phyloP scores from a whole-genome alignment of 2,888 invertebrate species.

The Adineta ricciae region DNA sequence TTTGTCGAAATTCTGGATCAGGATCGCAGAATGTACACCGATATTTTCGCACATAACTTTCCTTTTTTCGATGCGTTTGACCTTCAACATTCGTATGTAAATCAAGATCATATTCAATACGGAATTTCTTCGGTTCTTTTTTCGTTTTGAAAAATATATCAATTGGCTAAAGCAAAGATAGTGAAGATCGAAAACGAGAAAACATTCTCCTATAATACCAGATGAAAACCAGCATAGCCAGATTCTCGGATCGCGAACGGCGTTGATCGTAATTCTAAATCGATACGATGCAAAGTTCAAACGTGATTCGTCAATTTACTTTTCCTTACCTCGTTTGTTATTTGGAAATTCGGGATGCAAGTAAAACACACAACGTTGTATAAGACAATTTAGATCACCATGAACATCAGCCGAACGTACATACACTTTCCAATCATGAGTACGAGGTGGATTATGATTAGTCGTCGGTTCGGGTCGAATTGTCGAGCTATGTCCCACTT shows the following conservation, averaged over 20 bases:
- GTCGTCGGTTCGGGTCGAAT: not conserved
- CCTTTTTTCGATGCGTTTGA: not conserved
- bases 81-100: not conserved
- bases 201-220: not conserved
- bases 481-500: not conserved
- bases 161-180: conserved; percentile 13
- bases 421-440: conserved; percentile 12
- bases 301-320: not conserved
- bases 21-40: not conserved
- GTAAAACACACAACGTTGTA: not conserved
- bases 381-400: conserved; percentile 1
- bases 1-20: conserved; percentile 1
- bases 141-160: conserved; percentile 13
- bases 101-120: conserved; percentile 13
- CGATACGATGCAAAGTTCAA: not conserved
- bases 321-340: not conserved
- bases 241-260: not conserved
- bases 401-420: not conserved
- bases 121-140: conserved; percentile 7
- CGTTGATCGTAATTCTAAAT: conserved; percentile 4
- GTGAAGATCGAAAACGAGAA: too few relatives aligned
- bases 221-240: conserved; percentile 1
- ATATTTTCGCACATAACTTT: not conserved
- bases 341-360: not conserved
- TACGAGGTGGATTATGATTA: not conserved